Evolutionary conservation across 2,797 vertebrate species (phyloP).

Genomic region (Anguilla megastoma): DNA sequence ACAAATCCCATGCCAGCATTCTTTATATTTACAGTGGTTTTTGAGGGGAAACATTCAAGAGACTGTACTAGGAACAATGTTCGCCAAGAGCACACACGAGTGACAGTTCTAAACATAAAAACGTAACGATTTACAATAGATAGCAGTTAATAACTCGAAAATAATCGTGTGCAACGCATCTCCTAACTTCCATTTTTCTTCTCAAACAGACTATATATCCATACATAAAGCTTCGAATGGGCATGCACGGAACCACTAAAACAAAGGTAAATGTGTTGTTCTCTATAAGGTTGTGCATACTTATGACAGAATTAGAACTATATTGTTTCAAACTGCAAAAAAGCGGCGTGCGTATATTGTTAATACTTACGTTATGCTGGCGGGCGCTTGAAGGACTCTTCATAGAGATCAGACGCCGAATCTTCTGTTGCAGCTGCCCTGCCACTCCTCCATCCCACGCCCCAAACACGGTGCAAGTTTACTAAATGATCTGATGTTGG

Average conservation of each 20-base stretch:
- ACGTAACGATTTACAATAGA: background rate
- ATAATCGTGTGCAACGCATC: background rate
- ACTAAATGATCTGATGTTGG: background rate
- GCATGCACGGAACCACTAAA: background rate
- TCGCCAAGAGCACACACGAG: background rate
- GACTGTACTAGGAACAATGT: background rate
- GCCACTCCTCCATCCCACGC: conserved; percentile 9
- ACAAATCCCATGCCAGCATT: background rate
- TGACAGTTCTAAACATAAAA: background rate
- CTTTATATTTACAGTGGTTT: background rate
- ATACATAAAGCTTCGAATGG: background rate
- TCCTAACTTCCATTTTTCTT: background rate
- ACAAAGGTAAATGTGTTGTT: background rate
- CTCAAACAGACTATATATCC: background rate
- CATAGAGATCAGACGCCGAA: background rate
- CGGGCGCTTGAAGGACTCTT: background rate
- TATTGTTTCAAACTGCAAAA: background rate
- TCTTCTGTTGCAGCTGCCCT: background rate
- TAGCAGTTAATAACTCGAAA: background rate
- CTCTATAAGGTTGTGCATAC: background rate
- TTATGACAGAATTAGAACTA: background rate
- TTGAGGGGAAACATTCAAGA: too few species aligned
- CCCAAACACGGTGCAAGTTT: background rate
- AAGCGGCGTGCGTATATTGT: background rate
- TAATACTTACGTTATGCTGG: background rate